Evolutionary conservation across 2,113 vertebrate species (phyloP), one percentile per base, ranked within the genome.

Genomic region (Xyliphius kryptos): DNA sequence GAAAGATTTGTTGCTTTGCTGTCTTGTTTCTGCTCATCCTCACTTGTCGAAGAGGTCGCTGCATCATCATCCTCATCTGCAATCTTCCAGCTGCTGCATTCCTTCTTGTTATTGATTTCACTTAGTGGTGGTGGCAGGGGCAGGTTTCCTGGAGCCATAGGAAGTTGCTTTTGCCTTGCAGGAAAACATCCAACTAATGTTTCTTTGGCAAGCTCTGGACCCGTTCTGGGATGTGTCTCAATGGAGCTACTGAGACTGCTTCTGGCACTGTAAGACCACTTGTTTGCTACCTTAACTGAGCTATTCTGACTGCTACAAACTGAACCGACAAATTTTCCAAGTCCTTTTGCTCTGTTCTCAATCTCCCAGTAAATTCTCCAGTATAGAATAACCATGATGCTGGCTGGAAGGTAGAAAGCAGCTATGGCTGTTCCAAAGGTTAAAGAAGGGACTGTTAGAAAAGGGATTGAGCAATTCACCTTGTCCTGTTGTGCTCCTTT

Each of bases 361-460:
- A 85, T 90, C 76, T 90, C 88, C 38, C 81, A 80, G 73, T 89
- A 90, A 76, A 90, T 85, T 48, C 80, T 81, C 86, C 88, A 89
- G 74, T 89, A 90, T 21, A 90, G 79, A 0, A 79, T 76, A 60
- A 81, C 85, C 87, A 90, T 90, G 63, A 90, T 89, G 0, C 81
- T 87, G 67, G 88, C 86, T 0, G 89, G 89, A 44, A 89, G 82
- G 74, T 90, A 90, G 75, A 90, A 90, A 50, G 89, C 89, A 0
- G 87, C 86, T 54, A 88, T 87, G 70, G 89, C 89, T 0, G 89
- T 89, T 60, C 87, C 86, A 1, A 87, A 88, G 14, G 87, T 88
- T 63, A 88, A 84, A 61, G 81, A 79, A 53, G 89, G 85, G 55
- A 82, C 79, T 1, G 81, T 84, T 21, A 88, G 74, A 67, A 90